Base-by-base conservation (phyloP, 2,113 vertebrate species). In the Trematocara variabile region DNA sequence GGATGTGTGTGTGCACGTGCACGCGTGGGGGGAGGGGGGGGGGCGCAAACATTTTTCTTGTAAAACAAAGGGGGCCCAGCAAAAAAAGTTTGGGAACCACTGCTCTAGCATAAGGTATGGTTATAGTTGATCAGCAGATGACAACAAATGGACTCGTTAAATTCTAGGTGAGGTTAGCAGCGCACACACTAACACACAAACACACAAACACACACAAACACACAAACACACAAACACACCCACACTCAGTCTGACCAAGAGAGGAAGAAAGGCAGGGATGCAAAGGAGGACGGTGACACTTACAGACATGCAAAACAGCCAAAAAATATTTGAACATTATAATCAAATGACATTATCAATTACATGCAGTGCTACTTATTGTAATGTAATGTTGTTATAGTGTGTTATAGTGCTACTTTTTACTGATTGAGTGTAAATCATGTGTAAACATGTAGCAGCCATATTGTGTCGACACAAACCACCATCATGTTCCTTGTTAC, bases 121-220 rank as follows among this genome's bases (percentile, higher is more conserved):
- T 39, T 37, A 5, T 37, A 37, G 60, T 20, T 65, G 33, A 39
- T 0, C 33, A 65, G 33, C 33, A 65, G 56, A 65, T 39, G 60
- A 65, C 18, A 65, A 65, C 60, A 39, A 39, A 13, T 0, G 4
- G 33, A 7, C 60, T 65, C 33, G 2, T 0, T 39, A 7, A 63
- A 10, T 54, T 54, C 5, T 22, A 22, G 58, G 58, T 37, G 58
- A 12, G 58, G 3, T 63, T 63, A 63, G 58, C 18, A 63, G 58
- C 16, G 0, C 56, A 3, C 30, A 34, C 56, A 2, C 56, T 34
- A 4, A 34, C 56, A 60, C 56, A 60, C 22, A 22, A 22, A 22
- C 22, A 22, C 3, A 3, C 16, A 34, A 25, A 28, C 56, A 3
- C 30, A 34, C 56, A 25, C 3, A 25, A 3, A 25, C 25, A 25